Percentiles rank a stretch among this genome's conserved stretches.
These are phyloP conservation scores for Mylabris sibirica DNA, from an alignment of 2,888 invertebrate species.

Conservation along the genomic window DNA sequence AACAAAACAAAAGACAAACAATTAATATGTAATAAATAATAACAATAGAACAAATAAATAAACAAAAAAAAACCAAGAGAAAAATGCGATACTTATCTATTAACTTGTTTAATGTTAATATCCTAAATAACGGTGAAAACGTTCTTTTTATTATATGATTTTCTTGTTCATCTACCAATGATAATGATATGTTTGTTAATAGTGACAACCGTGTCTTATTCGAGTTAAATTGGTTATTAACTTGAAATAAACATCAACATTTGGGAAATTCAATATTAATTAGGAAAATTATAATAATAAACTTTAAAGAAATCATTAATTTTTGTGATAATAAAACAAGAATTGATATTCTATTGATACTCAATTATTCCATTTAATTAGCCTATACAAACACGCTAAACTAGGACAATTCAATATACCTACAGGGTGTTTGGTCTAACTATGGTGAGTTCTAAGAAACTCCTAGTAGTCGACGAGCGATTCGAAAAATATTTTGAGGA, in stretches of 20 bases:
- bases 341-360: too few species aligned
- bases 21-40: too few species aligned
- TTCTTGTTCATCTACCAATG: slow-evolving; percentile 11
- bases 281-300: too few species aligned
- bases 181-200: slow-evolving; percentile 11
- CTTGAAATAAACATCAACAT: slow-evolving; percentile 1
- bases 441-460: too few species aligned
- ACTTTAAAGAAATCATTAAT: too few species aligned
- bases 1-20: background rate
- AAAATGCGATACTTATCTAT: slow-evolving; percentile 2
- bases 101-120: slow-evolving; percentile 10
- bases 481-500: too few species aligned
- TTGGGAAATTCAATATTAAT: background rate
- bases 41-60: background rate
- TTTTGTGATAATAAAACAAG: too few species aligned
- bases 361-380: too few species aligned
- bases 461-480: too few species aligned
- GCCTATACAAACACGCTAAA: too few species aligned
- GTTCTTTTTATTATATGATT: slow-evolving; percentile 1
- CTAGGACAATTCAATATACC: too few species aligned
- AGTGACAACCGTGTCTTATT: slow-evolving; percentile 9
- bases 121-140: slow-evolving; percentile 9
- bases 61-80: background rate
- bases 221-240: slow-evolving; percentile 2
- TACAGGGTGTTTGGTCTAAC: too few species aligned